Conservation (phyloP, 2,888 invertebrate species). For the Polyommatus icarus region DNA sequence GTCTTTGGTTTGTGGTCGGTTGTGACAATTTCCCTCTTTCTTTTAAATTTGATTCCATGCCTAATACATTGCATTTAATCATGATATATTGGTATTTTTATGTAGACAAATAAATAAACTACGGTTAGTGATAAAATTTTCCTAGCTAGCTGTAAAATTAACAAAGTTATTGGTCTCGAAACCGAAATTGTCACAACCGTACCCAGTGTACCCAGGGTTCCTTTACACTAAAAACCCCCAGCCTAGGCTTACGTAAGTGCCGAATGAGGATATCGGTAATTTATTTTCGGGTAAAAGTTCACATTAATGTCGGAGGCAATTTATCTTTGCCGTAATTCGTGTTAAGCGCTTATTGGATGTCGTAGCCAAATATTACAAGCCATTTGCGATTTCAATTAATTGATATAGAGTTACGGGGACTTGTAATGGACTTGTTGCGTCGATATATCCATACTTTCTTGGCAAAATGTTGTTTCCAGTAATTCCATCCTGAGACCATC, state of each 20-base stretch:
- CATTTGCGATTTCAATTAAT: constrained; percentile 30
- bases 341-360: constrained; percentile 75
- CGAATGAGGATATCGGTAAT: constrained; percentile 49
- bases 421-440: not conserved
- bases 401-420: not conserved
- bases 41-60: too few species aligned
- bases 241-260: not conserved
- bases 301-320: constrained; percentile 70
- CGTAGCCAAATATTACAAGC: constrained; percentile 61
- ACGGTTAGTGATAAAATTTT: too few species aligned
- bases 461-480: not conserved
- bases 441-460: not conserved
- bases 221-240: not conserved
- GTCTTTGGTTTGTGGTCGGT: too few species aligned
- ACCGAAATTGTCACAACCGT: too few species aligned
- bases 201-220: too few species aligned
- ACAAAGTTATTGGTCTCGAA: too few species aligned
- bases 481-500: not conserved
- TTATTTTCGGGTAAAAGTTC: constrained; percentile 66
- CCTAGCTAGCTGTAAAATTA: too few species aligned
- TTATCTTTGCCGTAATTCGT: constrained; percentile 70
- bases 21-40: too few species aligned
- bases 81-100: too few species aligned
- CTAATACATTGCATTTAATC: too few species aligned
- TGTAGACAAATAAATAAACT: too few species aligned